phyloP scores from a whole-genome alignment of 2,113 vertebrate species.

The Euleptes europaea region DNA sequence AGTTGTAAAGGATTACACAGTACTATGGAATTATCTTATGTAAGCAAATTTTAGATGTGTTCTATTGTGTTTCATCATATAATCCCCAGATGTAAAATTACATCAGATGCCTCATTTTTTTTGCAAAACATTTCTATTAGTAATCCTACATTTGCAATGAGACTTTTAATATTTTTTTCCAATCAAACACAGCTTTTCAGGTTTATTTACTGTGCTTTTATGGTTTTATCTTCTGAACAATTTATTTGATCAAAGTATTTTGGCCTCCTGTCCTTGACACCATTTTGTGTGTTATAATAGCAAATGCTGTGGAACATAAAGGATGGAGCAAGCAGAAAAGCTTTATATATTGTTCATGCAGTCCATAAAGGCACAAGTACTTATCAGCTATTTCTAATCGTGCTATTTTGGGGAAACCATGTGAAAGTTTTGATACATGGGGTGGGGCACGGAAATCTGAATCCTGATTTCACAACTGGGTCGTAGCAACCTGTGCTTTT shows the following conservation, averaged over 20 bases:
- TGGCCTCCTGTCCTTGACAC: not conserved
- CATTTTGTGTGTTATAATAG: constrained; percentile 44
- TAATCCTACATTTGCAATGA: constrained; percentile 70
- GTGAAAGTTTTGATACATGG: not conserved
- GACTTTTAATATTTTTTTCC: constrained; percentile 48
- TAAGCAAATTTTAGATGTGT: constrained; percentile 69
- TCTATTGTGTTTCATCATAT: constrained; percentile 63
- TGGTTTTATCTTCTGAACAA: constrained; percentile 33
- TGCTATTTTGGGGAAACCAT: constrained; percentile 18
- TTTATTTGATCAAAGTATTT: constrained; percentile 51
- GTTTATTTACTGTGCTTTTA: constrained; percentile 54
- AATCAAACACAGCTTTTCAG: constrained; percentile 66
- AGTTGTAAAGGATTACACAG: constrained; percentile 59
- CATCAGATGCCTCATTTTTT: constrained; percentile 63
- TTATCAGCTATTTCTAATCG: constrained; percentile 45
- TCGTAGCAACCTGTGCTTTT: not conserved
- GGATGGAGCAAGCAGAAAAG: not conserved
- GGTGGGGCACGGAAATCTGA: not conserved
- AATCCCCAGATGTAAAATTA: constrained; percentile 70
- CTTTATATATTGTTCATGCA: constrained; percentile 30
- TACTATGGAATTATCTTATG: constrained; percentile 50
- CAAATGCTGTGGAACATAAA: not conserved
- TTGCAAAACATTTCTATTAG: constrained; percentile 38
- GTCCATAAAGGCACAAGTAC: constrained; percentile 27
- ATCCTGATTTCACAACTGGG: not conserved